Evolutionary conservation across 1,140 invertebrate genomes (phyloP), one percentile per base, ranked within the genome.

Genomic region (Sarcophaga peregrina): DNA sequence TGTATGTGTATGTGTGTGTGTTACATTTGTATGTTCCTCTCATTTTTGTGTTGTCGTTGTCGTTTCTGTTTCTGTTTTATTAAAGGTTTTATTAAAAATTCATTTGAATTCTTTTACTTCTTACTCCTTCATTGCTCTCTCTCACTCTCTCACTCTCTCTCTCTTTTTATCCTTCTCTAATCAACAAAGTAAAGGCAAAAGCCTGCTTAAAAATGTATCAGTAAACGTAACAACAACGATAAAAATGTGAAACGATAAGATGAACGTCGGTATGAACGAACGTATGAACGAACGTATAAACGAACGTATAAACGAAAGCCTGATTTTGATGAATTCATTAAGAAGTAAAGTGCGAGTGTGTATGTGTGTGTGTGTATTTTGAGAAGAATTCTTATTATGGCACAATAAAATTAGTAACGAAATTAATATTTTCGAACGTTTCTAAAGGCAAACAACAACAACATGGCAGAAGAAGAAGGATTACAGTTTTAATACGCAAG

Each of bases 51-150:
- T n/a, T n/a, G n/a, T n/a, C n/a, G n/a, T n/a, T n/a, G n/a, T n/a
- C n/a, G 54, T 9, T 20, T 5, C 20, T 68, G 0, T 68, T 7
- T 20, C 4, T 68, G 4, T 20, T 20, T 8, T 68, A 20, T 7
- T 37, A 37, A 68, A 68, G 62, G 62, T 68, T 68, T 68, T 68
- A 68, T 68, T 68, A 68, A 68, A 68, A 68, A 68, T 68, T 68
- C 62, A 68, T 68, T 68, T 20, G 62, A n/a, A n/a, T 68, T 68
- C 6, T 68, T 68, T 11, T 58, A 58, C 54, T 58, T 13, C n/a
- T 37, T 37, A 11, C 11, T 58, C 54, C 4, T 1, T 10, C 54
- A 3, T 58, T 4, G 6, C n/a, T 13, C 11, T 58, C 54, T 58
- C 11, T 58, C 25, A 2, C 25, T 37, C 25, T 37, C 25, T 37